phyloP scores from a whole-genome alignment of 2,888 invertebrate species.

The Eilema depressum region DNA sequence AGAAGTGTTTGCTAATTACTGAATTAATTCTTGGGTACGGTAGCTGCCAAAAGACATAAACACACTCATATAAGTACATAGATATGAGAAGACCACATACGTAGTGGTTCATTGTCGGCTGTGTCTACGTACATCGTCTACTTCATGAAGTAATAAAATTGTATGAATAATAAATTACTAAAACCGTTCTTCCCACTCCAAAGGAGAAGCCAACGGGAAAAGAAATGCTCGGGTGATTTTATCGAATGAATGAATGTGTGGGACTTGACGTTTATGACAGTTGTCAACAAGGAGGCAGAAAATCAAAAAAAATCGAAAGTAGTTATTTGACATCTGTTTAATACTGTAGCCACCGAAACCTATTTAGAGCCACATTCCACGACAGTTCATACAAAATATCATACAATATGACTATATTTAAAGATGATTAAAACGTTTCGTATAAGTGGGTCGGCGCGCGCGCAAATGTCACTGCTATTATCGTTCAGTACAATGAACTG shows the following conservation, averaged over 20 bases:
- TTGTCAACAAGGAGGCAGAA: no score
- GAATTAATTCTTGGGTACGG: background rate
- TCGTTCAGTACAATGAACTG: conserved; percentile 42
- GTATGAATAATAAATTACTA: no score
- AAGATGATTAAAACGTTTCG: conserved; percentile 45
- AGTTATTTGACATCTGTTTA: background rate
- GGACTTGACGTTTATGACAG: no score
- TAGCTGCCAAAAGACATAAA: background rate
- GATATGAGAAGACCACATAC: background rate
- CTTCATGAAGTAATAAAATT: no score
- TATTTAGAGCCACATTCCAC: conserved; percentile 1
- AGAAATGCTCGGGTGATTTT: no score
- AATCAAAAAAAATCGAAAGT: background rate
- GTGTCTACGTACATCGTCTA: background rate
- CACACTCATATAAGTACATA: background rate
- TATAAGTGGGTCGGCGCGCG: conserved; percentile 45
- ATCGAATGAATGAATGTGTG: no score
- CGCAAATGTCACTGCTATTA: conserved; percentile 55
- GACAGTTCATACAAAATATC: conserved; percentile 32
- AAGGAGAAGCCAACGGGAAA: no score
- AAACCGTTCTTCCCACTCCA: no score
- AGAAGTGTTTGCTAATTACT: conserved; percentile 5
- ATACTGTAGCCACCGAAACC: background rate
- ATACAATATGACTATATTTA: conserved; percentile 42
- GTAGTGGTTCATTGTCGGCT: background rate